Conservation (phyloP, 53 echinoderm and acorn worm species). For the Luidia sarsii region DNA sequence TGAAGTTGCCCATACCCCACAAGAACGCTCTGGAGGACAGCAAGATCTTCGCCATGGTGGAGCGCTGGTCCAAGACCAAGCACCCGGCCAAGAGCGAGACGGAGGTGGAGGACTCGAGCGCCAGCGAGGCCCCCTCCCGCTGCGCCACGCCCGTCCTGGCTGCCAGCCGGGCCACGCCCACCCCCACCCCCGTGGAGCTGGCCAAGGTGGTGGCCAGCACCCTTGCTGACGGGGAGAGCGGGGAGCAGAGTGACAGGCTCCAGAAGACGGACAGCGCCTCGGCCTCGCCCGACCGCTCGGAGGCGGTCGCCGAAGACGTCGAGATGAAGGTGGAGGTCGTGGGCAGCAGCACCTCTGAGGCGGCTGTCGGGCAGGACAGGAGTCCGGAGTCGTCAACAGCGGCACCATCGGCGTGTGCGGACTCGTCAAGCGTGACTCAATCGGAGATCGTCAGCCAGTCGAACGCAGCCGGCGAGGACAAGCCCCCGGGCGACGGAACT, state of each 20-base stretch:
- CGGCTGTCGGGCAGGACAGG: neutral
- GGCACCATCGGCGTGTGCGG: neutral
- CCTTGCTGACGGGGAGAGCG: neutral
- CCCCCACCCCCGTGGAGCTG: conserved; percentile 53
- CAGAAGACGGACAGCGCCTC: conserved; percentile 24
- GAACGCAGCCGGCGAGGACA: neutral
- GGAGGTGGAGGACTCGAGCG: conserved; percentile 83
- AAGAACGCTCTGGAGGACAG: conserved; percentile 96
- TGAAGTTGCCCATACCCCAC: conserved; percentile 82
- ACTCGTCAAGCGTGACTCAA: conserved; percentile 6
- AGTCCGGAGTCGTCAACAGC: neutral
- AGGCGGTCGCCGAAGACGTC: neutral
- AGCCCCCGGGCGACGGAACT: no score
- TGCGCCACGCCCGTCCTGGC: conserved; percentile 62
- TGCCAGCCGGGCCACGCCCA: conserved; percentile 45
- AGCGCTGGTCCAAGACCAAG: conserved; percentile 77
- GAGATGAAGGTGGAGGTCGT: conserved; percentile 24
- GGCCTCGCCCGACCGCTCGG: neutral
- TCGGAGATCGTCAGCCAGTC: conserved; percentile 44
- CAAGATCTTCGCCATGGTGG: conserved; percentile 85
- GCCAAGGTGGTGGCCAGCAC: conserved; percentile 36
- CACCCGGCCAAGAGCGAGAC: conserved; percentile 50
- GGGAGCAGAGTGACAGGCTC: conserved; percentile 18
- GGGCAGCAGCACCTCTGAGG: conserved; percentile 21
- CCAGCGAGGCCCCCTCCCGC: conserved; percentile 75